Percentiles rank a stretch among this genome's conserved stretches.
Conservation (phyloP, 2,797 vertebrate species). For the Trachops cirrhosus region DNA sequence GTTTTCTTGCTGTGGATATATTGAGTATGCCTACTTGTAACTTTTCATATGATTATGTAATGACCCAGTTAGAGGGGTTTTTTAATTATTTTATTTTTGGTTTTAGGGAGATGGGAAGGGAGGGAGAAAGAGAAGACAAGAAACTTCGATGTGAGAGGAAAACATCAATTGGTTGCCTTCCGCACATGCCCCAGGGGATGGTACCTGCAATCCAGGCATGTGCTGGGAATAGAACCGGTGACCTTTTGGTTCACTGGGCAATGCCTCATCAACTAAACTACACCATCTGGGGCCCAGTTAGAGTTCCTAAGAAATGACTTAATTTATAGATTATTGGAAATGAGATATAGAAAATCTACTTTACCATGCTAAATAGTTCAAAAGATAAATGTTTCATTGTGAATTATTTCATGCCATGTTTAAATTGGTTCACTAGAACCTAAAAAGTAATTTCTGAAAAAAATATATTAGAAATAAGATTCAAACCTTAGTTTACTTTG, state of each 20-base stretch:
- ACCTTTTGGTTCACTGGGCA: neutral
- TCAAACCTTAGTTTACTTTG: constrained; percentile 17
- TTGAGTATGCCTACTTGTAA: neutral
- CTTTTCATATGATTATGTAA: constrained; percentile 18
- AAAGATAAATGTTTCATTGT: constrained; percentile 3
- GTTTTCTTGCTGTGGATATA: neutral
- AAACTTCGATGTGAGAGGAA: no score
- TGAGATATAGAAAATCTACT: constrained; percentile 6
- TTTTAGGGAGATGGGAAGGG: neutral
- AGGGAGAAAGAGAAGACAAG: neutral
- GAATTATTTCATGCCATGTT: constrained; percentile 6
- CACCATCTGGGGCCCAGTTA: neutral
- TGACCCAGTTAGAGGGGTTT: neutral
- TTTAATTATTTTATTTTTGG: neutral
- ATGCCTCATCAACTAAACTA: neutral
- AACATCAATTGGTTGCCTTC: no score
- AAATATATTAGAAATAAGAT: neutral
- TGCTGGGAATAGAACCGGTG: neutral
- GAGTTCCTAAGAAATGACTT: neutral
- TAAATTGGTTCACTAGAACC: constrained; percentile 9
- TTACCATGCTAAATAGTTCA: constrained; percentile 15
- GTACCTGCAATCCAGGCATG: no score
- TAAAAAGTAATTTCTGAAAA: constrained; percentile 36
- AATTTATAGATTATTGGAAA: neutral
- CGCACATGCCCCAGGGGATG: no score